Base-by-base conservation (phyloP, 2,113 vertebrate genomes). In the Cyanoderma ruficeps region DNA sequence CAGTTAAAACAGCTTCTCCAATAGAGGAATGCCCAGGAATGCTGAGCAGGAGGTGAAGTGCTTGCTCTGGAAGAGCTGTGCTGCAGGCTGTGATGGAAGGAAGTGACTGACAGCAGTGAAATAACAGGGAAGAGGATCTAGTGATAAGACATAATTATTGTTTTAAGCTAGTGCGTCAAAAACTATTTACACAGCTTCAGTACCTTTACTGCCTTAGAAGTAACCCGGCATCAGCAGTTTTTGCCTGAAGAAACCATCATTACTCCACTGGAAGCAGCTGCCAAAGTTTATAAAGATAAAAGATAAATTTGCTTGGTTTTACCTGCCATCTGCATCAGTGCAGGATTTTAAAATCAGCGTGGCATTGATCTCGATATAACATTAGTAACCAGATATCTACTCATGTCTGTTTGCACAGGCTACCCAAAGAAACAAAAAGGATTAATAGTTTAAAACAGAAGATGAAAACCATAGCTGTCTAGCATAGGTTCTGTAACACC, bases 61-160 rank as follows among this genome's bases (percentile, higher is more conserved):
- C 50, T 75, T 76, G 69, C 25, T 13, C 41, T 53, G 39, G n/a
- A 49, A 37, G 31, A 46, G 60, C 42, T 75, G 33, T 18, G 15
- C 47, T 65, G 15, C 42, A 64, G 53, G n/a, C 44, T 69, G 46
- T 0, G 2, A 8, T 76, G 41, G 67, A 53, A 69, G 22, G 9
- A 63, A 13, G 13, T 37, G 49, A 21, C 47, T 65, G 61, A 56
- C 4, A 5, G 9, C 22, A 76, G 28, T 65, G 5, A 15, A 79
- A 21, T 63, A 74, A 28, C 24, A 60, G 22, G 2, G 18, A 78
- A 81, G 56, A 50, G 23, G 19, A 61, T 10, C 11, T 12, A 35
- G 35, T 7, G 4, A 46, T 59, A 59, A 65, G 16, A 35, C 0
- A 0, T 35, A 37, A 6, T 30, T 57, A 4, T 22, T 46, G 72